Evolutionary conservation across 2,113 vertebrate genomes (phyloP).

Genomic region (Larimichthys polyactis): DNA sequence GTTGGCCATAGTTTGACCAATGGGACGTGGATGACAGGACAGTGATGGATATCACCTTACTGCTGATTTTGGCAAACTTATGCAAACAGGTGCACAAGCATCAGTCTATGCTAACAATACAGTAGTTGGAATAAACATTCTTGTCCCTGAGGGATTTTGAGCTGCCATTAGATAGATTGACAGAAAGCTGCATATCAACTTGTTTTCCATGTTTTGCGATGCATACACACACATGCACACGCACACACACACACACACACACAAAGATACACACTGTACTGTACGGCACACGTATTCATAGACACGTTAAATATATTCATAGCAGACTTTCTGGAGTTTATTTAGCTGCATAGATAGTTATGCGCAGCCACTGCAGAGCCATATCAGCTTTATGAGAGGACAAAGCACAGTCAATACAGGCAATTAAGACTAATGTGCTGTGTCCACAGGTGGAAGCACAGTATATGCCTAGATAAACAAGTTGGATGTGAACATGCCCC

Average conservation of each 20-base stretch:
- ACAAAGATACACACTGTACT: slow-evolving; percentile 1
- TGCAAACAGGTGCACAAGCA: slow-evolving; percentile 32
- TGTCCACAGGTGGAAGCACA: slow-evolving; percentile 25
- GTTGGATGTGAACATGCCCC: slow-evolving; percentile 11
- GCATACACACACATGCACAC: neutral
- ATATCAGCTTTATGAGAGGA: neutral
- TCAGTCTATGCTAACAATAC: slow-evolving; percentile 52
- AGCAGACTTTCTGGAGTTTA: neutral
- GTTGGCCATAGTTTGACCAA: neutral
- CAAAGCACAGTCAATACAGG: neutral
- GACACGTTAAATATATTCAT: neutral
- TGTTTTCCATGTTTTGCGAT: slow-evolving; percentile 38
- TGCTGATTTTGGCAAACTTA: slow-evolving; percentile 29
- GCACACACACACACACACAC: neutral
- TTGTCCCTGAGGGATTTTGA: slow-evolving; percentile 24
- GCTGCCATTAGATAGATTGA: slow-evolving; percentile 43
- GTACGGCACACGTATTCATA: slow-evolving; percentile 1
- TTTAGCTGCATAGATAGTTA: neutral
- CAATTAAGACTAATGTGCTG: neutral
- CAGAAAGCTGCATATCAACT: slow-evolving; percentile 52
- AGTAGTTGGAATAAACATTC: slow-evolving; percentile 61
- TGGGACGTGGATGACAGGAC: neutral
- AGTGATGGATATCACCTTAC: slow-evolving; percentile 23
- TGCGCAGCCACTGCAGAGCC: neutral
- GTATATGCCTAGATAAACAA: neutral